Evolutionary conservation across 2,113 vertebrate genomes (phyloP), one percentile per base, ranked within the genome.

Genomic region (Ailuropoda melanoleuca): DNA sequence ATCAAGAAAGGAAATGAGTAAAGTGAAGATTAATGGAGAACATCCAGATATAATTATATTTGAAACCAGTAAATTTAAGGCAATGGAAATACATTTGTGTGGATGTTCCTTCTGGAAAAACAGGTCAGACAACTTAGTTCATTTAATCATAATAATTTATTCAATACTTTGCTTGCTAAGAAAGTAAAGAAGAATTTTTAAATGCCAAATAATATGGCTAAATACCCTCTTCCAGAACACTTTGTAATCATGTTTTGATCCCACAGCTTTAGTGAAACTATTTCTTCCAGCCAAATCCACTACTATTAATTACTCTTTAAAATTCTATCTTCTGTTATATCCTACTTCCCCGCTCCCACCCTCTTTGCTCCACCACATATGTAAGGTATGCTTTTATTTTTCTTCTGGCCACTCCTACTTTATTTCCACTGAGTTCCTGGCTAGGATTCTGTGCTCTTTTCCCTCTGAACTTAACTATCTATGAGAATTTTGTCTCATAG

Each of bases 81-180:
- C 53, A 81, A 46, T 19, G 66, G 70, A 95, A 95, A 91, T 43
- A 89, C 4, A 85, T 82, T 82, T 85, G n/a, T 75, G 24, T 56
- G 43, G 37, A 81, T 96, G 48, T 64, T 97, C 46, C 83, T 96
- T 92, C 58, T 89, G 82, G 37, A 97, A 93, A 96, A 86, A 64
- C 60, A 94, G 55, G 80, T 64, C 80, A 92, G 84, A 72, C 74
- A 74, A 87, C 48, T 88, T 37, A 66, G 46, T 60, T 37, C 66
- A 94, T 92, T 96, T 86, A 93, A 92, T 97, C 26, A 46, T 26
- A 88, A 75, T 95, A 96, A 92, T 89, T 81, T 82, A 90, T 87
- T 81, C 66, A 82, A 86, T 88, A 83, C 92, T 94, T 90, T 80
- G 58, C 78, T 97, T 92, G 37, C 86, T 77, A 72, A 88, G 53